Evolutionary conservation across 92 coral and sea anemone species (phyloP).

Genomic region (Phymanthus crucifer): DNA sequence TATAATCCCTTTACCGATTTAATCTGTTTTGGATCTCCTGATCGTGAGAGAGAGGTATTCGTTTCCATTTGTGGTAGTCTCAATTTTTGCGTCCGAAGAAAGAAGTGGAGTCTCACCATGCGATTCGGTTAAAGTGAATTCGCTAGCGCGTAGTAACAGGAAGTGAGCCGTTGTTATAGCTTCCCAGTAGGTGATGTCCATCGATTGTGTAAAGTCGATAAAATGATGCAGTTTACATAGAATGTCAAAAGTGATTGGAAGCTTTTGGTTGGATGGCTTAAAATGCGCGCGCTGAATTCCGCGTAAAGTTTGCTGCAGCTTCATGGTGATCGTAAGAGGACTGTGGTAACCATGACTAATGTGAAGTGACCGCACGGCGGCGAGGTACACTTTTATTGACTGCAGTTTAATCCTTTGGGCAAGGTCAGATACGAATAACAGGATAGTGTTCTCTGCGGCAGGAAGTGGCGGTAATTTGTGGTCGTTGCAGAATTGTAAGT

Average conservation of each 20-base stretch:
- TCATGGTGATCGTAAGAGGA: not conserved
- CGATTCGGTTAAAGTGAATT: constrained; percentile 4
- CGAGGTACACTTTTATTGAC: not conserved
- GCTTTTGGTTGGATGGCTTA: not conserved
- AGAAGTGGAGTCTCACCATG: not conserved
- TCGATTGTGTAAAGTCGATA: not conserved
- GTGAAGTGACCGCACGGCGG: constrained; percentile 29
- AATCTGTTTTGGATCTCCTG: constrained; percentile 35
- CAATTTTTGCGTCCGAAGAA: not conserved
- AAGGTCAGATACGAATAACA: not conserved
- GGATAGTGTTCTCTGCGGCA: not conserved
- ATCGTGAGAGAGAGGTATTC: constrained; percentile 18
- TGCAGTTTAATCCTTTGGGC: not conserved
- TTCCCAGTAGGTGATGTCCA: constrained; percentile 39
- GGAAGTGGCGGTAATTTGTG: constrained; percentile 1
- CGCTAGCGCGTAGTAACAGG: constrained; percentile 1
- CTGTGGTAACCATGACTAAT: not conserved
- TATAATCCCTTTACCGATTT: constrained; percentile 3
- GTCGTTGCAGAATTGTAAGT: constrained; percentile 33
- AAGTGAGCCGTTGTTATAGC: constrained; percentile 22
- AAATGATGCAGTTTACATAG: not conserved
- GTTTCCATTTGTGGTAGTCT: not conserved
- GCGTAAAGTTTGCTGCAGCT: not conserved
- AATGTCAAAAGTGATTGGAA: not conserved
- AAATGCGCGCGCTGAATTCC: not conserved